phyloP scores from a whole-genome alignment of 2,888 invertebrate genomes.

The Brachynemurus nebulosus region DNA sequence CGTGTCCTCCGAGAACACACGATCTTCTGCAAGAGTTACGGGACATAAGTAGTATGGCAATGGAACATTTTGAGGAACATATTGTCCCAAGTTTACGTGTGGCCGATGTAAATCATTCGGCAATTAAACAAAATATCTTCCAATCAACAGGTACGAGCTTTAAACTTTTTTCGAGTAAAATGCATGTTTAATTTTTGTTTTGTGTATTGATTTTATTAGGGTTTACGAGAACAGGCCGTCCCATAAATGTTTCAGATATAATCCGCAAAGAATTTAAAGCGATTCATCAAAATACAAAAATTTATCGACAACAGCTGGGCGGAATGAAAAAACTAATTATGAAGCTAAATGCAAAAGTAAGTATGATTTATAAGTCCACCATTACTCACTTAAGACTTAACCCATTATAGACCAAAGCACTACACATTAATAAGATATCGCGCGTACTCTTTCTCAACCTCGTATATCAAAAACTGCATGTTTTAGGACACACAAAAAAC shows the following conservation, averaged over 20 bases:
- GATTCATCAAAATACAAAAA: slow-evolving; percentile 12
- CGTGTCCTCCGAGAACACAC: slow-evolving; percentile 57
- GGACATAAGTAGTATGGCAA: slow-evolving; percentile 90
- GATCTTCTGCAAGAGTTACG: slow-evolving; percentile 77
- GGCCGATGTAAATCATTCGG: slow-evolving; percentile 12
- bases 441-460: too few species aligned
- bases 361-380: too few species aligned
- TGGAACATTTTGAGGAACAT: slow-evolving; percentile 90
- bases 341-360: slow-evolving; percentile 27
- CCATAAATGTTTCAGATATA: slow-evolving; percentile 10
- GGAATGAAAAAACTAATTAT: slow-evolving; percentile 27
- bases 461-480: too few species aligned
- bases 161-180: too few species aligned
- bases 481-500: too few species aligned
- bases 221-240: slow-evolving; percentile 6
- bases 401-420: too few species aligned
- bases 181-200: too few species aligned
- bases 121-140: slow-evolving; percentile 8
- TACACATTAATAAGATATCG: too few species aligned
- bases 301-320: slow-evolving; percentile 25
- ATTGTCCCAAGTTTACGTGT: slow-evolving; percentile 42
- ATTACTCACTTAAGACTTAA: too few species aligned
- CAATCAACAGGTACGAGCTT: background rate
- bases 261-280: slow-evolving; percentile 13
- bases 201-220: too few species aligned